Evolutionary conservation across 2,888 invertebrate genomes (phyloP).

Genomic region (Halocaridina rubra): DNA sequence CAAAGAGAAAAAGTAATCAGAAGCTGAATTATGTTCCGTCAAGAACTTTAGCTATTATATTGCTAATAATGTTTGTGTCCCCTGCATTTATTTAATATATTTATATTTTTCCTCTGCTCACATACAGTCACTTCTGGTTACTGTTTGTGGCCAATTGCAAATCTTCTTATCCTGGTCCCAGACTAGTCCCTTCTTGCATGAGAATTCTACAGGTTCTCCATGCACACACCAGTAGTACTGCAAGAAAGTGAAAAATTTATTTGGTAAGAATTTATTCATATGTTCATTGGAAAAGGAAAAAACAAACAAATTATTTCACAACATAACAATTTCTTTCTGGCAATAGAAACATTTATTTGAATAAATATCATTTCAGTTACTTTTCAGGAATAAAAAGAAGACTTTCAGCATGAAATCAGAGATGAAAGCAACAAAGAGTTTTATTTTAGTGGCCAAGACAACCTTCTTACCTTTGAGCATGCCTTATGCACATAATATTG

Average conservation of each 20-base stretch:
- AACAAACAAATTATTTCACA: too few species aligned
- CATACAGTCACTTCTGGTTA: slow-evolving; percentile 64
- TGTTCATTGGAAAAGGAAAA: not conserved
- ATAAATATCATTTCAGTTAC: not conserved
- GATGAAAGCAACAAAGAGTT: not conserved
- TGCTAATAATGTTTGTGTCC: too few species aligned
- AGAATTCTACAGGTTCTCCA: slow-evolving; percentile 79
- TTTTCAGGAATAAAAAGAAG: not conserved
- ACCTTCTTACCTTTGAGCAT: slow-evolving; percentile 58
- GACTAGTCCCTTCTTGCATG: slow-evolving; percentile 80
- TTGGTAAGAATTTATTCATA: not conserved
- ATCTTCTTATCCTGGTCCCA: slow-evolving; percentile 79
- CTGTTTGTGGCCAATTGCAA: slow-evolving; percentile 82
- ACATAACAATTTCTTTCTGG: not conserved
- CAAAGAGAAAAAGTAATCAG: not conserved
- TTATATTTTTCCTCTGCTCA: too few species aligned
- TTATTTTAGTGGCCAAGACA: not conserved
- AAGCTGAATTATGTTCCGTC: not conserved
- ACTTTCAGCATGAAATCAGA: not conserved
- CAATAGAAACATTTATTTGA: not conserved
- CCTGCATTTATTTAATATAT: too few species aligned
- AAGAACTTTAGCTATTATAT: too few species aligned
- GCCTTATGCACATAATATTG: slow-evolving; percentile 56
- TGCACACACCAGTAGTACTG: slow-evolving; percentile 90
- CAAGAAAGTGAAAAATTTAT: slow-evolving; percentile 65